phyloP scores from a whole-genome alignment of 2,888 invertebrate species.

The Leptura quadrifasciata region DNA sequence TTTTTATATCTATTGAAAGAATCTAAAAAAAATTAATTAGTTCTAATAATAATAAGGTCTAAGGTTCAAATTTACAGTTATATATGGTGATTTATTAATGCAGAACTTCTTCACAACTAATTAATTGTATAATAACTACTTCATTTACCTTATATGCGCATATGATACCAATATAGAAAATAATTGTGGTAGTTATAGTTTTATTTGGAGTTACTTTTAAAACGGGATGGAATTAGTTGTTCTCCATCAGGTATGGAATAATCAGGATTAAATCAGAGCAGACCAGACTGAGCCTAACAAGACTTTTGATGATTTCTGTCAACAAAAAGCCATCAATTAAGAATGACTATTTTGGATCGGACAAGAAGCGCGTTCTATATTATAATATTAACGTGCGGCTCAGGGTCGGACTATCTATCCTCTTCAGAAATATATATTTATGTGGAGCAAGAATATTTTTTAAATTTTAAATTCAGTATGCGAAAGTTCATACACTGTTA shows the following conservation, averaged over 20 bases:
- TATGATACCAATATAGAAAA: slow-evolving; percentile 40
- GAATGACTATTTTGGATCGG: slow-evolving; percentile 65
- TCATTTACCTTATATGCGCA: slow-evolving; percentile 25
- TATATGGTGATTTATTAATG: neutral
- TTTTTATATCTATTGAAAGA: too few species aligned
- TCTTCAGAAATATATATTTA: neutral
- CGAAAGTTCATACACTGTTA: too few species aligned
- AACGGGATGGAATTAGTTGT: slow-evolving; percentile 47
- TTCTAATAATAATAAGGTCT: too few species aligned
- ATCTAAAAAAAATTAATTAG: too few species aligned
- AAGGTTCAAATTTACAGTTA: too few species aligned
- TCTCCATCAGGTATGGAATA: slow-evolving; percentile 48
- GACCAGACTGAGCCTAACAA: slow-evolving; percentile 53
- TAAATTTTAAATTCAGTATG: too few species aligned
- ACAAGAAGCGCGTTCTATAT: slow-evolving; percentile 60
- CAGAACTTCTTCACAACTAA: neutral
- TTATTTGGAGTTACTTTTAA: slow-evolving; percentile 44
- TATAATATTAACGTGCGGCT: slow-evolving; percentile 64
- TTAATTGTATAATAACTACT: slow-evolving; percentile 12
- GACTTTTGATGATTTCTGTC: slow-evolving; percentile 67
- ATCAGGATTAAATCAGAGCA: slow-evolving; percentile 48
- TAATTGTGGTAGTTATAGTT: slow-evolving; percentile 41
- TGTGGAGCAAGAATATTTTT: too few species aligned
- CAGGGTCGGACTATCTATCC: slow-evolving; percentile 26
- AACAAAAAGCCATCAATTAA: slow-evolving; percentile 68